Conservation (phyloP, 2,797 vertebrate species). For the Lepus townsendii region DNA sequence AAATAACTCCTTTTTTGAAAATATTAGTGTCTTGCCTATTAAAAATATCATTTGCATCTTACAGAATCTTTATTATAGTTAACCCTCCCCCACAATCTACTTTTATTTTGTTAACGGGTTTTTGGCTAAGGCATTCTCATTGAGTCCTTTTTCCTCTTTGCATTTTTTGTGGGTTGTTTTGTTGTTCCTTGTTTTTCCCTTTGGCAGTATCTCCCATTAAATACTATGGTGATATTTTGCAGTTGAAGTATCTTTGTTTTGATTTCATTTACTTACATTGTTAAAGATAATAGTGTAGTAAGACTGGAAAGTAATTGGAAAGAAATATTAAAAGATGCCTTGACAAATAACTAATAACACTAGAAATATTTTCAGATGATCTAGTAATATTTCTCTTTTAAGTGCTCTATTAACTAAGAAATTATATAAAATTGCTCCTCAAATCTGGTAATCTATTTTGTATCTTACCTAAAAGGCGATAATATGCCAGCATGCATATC, state of each 20-base stretch:
- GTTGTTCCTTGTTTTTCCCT: neutral
- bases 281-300: constrained; percentile 9
- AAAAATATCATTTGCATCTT: neutral
- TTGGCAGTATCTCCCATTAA: neutral
- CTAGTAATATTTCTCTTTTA: constrained; percentile 35
- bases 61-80: neutral
- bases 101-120: constrained; percentile 15
- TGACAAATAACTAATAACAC: neutral
- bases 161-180: neutral
- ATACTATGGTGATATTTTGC: constrained; percentile 1
- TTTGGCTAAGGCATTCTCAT: constrained; percentile 18
- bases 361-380: constrained; percentile 43
- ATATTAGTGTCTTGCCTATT: neutral
- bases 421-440: neutral
- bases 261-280: neutral
- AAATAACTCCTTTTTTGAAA: constrained; percentile 23
- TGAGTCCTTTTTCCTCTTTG: neutral
- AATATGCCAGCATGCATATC: neutral
- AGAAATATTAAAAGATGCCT: constrained; percentile 49
- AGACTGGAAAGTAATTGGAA: neutral
- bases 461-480: constrained; percentile 38
- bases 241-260: constrained; percentile 22
- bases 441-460: constrained; percentile 32
- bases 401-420: constrained; percentile 52
- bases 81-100: neutral